These are phyloP conservation scores for Cryptoblepharus egeriae DNA, from an alignment of 2,797 vertebrate species.

Conservation along the genomic window DNA sequence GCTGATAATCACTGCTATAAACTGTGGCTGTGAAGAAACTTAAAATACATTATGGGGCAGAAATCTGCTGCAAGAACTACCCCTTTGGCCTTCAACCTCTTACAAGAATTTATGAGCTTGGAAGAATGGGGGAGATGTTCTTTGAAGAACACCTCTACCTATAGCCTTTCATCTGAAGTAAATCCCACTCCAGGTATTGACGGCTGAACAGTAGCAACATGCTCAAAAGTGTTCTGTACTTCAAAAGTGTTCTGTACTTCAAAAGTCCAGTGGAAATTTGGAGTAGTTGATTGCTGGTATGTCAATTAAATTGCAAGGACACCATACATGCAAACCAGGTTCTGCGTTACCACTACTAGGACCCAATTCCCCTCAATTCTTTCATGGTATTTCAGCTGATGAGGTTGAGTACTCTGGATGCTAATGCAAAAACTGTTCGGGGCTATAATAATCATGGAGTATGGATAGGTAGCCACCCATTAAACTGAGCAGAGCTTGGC, in stretches of 20 bases:
- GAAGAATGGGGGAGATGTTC: not conserved
- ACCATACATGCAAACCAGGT: not conserved
- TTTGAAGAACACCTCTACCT: too few relatives aligned
- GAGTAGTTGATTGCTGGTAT: not conserved
- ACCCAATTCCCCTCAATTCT: not conserved
- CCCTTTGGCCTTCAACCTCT: not conserved
- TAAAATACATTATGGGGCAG: not conserved
- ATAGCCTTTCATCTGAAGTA: too few relatives aligned
- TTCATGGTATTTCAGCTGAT: not conserved
- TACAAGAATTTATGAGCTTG: not conserved
- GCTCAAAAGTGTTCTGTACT: not conserved
- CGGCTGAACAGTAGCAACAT: not conserved
- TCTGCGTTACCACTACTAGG: not conserved
- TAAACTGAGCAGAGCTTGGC: not conserved
- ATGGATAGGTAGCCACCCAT: not conserved
- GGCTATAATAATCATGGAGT: not conserved
- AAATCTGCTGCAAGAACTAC: not conserved
- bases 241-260: not conserved
- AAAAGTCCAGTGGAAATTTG: too few relatives aligned
- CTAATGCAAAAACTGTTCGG: not conserved
- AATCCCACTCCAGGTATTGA: not conserved
- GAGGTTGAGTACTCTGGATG: not conserved
- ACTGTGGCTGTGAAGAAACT: not conserved
- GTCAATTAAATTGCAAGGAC: not conserved
- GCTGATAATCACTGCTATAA: too few relatives aligned